A percentile compares a stretch with the other conserved stretches of the same genome.
phyloP scores from a whole-genome alignment of 2,113 vertebrate genomes.

The Spilogale gracilis region DNA sequence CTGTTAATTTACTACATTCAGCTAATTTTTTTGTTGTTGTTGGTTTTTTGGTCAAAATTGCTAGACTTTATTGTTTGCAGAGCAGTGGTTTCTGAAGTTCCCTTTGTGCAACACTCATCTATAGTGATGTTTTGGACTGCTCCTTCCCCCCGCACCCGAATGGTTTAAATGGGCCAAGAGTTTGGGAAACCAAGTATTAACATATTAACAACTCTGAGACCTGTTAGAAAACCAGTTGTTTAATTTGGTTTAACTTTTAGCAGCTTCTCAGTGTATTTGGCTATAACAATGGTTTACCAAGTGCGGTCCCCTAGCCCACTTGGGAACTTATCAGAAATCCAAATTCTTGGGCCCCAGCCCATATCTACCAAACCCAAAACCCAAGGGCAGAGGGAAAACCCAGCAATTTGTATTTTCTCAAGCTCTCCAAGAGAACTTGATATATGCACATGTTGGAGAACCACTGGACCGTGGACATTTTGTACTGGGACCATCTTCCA shows the following conservation, averaged over 20 bases:
- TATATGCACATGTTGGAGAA: neutral
- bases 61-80: neutral
- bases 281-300: neutral
- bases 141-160: neutral
- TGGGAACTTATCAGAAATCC: conserved; percentile 21
- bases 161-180: neutral
- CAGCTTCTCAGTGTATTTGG: neutral
- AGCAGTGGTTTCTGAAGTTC: conserved; percentile 14
- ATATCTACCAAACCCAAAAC: neutral
- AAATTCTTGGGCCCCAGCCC: neutral
- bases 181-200: conserved; percentile 1
- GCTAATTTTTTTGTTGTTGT: neutral
- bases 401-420: neutral
- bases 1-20: neutral
- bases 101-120: neutral
- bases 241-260: conserved; percentile 16
- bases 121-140: neutral
- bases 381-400: neutral
- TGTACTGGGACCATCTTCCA: neutral
- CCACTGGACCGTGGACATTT: neutral
- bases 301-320: neutral
- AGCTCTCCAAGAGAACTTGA: neutral
- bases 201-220: neutral
- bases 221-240: neutral
- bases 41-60: neutral